phyloP scores from a whole-genome alignment of 2,888 invertebrate genomes.

The Cordilura impudica region DNA sequence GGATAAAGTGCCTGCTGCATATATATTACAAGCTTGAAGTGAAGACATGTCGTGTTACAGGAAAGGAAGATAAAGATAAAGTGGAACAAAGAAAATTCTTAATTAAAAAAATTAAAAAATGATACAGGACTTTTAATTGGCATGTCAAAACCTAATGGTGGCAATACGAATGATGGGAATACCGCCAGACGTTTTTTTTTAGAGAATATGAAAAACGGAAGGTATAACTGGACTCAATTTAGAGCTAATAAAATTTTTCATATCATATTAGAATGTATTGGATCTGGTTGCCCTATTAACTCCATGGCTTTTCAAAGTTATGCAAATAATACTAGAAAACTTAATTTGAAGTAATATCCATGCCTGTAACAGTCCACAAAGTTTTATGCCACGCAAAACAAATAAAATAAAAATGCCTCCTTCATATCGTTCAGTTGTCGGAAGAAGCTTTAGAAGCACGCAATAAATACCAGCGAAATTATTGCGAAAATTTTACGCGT shows the following conservation, averaged over 20 bases:
- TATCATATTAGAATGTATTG: too few species aligned
- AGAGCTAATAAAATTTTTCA: too few species aligned
- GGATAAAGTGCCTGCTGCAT: background rate
- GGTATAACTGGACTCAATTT: too few species aligned
- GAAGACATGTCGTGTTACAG: background rate
- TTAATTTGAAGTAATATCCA: background rate
- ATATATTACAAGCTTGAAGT: background rate
- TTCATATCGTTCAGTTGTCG: too few species aligned
- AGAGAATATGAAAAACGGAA: too few species aligned
- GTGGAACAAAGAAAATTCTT: background rate
- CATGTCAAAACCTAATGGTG: background rate
- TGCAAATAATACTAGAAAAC: background rate
- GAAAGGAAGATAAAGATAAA: background rate
- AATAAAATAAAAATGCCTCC: too few species aligned
- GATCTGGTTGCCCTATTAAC: too few species aligned
- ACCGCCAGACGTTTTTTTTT: background rate
- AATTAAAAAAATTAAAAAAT: background rate
- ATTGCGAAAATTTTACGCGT: too few species aligned
- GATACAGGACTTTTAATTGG: background rate
- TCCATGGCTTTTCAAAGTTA: background rate
- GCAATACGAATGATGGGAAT: background rate
- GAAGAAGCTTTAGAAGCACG: too few species aligned
- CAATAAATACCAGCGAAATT: too few species aligned
- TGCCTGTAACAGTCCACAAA: too few species aligned
- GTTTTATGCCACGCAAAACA: too few species aligned